Conservation (phyloP, 1,140 invertebrate species). For the Gryllus bimaculatus region DNA sequence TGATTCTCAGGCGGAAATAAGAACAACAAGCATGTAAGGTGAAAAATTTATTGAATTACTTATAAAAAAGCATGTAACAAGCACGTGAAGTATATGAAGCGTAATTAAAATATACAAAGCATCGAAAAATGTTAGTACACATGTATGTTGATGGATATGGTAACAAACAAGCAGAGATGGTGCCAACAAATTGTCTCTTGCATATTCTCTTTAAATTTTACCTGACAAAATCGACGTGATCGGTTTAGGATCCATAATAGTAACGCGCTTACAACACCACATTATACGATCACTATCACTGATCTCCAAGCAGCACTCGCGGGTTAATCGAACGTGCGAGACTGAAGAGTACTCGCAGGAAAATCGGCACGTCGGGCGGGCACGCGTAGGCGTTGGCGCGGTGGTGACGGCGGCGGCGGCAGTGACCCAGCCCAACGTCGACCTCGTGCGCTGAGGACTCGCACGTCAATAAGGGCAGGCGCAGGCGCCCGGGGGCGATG, state of each 20-base stretch:
- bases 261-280: not conserved
- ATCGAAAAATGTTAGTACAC: not conserved
- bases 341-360: too few relatives aligned
- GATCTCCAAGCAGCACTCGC: not conserved
- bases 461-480: not conserved
- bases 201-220: not conserved
- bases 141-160: not conserved
- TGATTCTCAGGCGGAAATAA: not conserved
- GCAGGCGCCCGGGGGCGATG: too few relatives aligned
- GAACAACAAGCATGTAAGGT: not conserved
- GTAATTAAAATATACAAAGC: not conserved
- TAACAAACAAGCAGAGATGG: not conserved
- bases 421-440: not conserved
- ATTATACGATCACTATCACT: not conserved
- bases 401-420: too few relatives aligned
- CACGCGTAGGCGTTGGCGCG: too few relatives aligned
- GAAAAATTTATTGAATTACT: not conserved
- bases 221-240: not conserved
- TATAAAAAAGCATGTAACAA: not conserved
- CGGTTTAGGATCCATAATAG: not conserved
- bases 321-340: not conserved
- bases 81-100: not conserved
- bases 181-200: not conserved
- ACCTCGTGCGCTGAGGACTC: not conserved
- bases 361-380: too few relatives aligned